A percentile compares a stretch with the other conserved stretches of the same genome.
These are phyloP conservation scores for Sinopyrophorus schimmeli DNA, from an alignment of 2,888 invertebrate genomes.

Conservation along the genomic window DNA sequence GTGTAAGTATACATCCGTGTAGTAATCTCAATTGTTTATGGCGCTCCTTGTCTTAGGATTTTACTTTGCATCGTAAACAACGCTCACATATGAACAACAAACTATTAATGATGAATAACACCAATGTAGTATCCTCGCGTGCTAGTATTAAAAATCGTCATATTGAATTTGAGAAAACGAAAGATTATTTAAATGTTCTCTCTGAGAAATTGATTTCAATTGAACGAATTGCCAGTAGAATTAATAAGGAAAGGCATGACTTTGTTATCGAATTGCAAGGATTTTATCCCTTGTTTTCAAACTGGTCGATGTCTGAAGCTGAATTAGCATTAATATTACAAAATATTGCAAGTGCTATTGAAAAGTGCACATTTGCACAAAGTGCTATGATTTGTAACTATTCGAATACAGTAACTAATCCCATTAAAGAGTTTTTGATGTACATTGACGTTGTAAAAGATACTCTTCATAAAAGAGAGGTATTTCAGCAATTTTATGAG, in stretches of 20 bases:
- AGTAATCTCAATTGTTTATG: background rate
- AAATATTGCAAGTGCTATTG: constrained; percentile 56
- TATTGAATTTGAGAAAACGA: constrained; percentile 66
- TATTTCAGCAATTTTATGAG: constrained; percentile 67
- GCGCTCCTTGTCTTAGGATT: constrained; percentile 57
- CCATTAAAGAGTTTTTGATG: constrained; percentile 64
- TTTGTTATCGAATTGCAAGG: constrained; percentile 61
- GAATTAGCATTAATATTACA: constrained; percentile 56
- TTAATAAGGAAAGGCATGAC: constrained; percentile 66
- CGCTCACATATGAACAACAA: constrained; percentile 59
- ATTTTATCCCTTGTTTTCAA: constrained; percentile 64
- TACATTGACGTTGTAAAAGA: constrained; percentile 71
- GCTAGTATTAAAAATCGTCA: constrained; percentile 61
- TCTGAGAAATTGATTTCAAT: constrained; percentile 65
- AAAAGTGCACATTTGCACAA: constrained; percentile 58
- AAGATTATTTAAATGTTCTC: constrained; percentile 63
- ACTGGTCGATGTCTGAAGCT: constrained; percentile 65
- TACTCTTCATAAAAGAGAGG: constrained; percentile 64
- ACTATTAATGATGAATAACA: constrained; percentile 40
- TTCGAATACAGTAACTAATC: constrained; percentile 53
- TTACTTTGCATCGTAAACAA: constrained; percentile 64
- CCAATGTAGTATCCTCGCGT: constrained; percentile 21
- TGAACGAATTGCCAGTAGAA: constrained; percentile 66
- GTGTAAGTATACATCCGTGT: constrained; percentile 54
- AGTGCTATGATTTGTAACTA: constrained; percentile 55